phyloP scores from a whole-genome alignment of 2,888 invertebrate species.

The Drosophila ezoana region DNA sequence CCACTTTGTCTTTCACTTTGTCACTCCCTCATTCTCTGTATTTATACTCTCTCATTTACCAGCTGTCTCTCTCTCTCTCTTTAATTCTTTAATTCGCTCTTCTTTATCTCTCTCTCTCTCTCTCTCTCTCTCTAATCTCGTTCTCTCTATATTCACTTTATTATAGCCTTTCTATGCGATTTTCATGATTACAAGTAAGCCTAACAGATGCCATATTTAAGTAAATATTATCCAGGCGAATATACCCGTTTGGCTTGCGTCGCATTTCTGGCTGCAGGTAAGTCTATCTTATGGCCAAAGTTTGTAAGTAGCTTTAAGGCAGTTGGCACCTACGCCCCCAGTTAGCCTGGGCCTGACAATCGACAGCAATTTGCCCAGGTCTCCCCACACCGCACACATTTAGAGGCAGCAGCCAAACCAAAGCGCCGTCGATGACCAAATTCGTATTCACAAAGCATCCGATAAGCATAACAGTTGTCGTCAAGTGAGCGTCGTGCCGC shows the following conservation, averaged over 20 bases:
- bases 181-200: background rate
- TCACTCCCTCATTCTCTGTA: no score
- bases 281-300: constrained; percentile 60
- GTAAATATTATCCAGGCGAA: constrained; percentile 1
- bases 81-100: no score
- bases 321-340: constrained; percentile 67
- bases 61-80: background rate
- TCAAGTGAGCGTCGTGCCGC: constrained; percentile 66
- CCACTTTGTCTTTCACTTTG: no score
- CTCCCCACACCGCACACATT: background rate
- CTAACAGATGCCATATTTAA: background rate
- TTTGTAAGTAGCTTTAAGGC: constrained; percentile 62
- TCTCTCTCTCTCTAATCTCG: background rate
- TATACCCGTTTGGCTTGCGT: background rate
- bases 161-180: background rate
- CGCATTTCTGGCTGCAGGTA: constrained; percentile 8
- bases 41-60: no score
- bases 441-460: constrained; percentile 80
- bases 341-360: constrained; percentile 60
- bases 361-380: constrained; percentile 66
- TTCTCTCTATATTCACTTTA: no score
- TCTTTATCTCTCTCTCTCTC: background rate
- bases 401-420: constrained; percentile 15
- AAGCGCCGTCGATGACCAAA: constrained; percentile 50
- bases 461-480: constrained; percentile 80